Base-by-base conservation (phyloP, 2,888 invertebrate genomes). In the Gasteruption jaculator region DNA sequence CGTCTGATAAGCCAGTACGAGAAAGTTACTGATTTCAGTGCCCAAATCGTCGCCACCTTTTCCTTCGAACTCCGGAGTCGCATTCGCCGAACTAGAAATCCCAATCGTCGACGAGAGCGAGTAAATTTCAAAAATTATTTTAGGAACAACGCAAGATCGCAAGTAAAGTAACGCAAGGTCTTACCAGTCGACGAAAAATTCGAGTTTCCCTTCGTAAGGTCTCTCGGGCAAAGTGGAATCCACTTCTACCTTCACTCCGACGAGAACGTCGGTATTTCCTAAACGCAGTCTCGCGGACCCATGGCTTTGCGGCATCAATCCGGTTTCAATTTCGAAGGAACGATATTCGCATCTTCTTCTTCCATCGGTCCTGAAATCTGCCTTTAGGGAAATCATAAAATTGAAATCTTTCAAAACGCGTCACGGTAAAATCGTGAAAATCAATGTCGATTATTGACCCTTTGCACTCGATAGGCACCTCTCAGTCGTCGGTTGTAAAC, bases 121-220 rank as follows among this genome's bases (percentile, higher is more conserved):
- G n/a, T 8, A 33, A 2, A 2, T 37, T 42, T 16, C 41, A 27
- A 29, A 34, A n/a, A 1, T n/a, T n/a, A 3, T 32, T 20, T n/a
- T 19, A 33, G 5, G 26, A 14, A 30, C 14, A 30, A 41, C 19
- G 38, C 43, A 33, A 38, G 41, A 19, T 37, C 16, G 14, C 37
- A 33, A 20, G 11, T 31, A 15, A 18, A 16, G 24, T 35, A 19
- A 26, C 8, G 3, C 1, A 15, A 36, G 14, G 52, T n/a, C 71
- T 71, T 75, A 93, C 92, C 94, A 95, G 69, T 97, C 96, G 14
- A 96, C 91, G 73, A 92, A 94, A 72, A 97, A 96, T 63, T 94
- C 91, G 22, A 99, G 74, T 73, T 89, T 87, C 20, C 96, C 96
- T 60, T 83, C 79, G 36, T 81, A 74, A 0, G 91, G 90, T 48